Base-by-base conservation (phyloP, 2,113 vertebrate species). In the Notothenia coriiceps region DNA sequence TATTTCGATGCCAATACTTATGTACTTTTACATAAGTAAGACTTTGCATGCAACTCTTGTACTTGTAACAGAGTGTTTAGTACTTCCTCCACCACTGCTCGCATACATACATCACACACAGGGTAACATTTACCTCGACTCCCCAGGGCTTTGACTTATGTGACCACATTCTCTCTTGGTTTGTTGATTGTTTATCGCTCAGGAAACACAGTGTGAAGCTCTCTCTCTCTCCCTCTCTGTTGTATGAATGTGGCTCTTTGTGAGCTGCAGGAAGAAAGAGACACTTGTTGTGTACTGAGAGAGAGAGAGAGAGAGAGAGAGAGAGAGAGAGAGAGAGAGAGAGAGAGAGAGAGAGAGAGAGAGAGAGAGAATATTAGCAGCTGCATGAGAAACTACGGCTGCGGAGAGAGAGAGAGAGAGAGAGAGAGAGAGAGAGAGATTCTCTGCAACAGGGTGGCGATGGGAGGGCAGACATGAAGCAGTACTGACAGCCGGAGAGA, bases 181-280 rank as follows among this genome's bases (percentile, higher is more conserved):
- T 88, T 93, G 89, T 92, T 92, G 86, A 89, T 84, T 54, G 63
- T 92, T 90, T 86, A 89, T 92, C 79, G 68, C 91, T 92, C 55
- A 79, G 88, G 89, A 90, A 89, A 93, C 88, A 88, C 83, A 80
- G 86, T 83, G 84, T 82, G 80, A 80, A 68, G 70, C 77, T 65
- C 69, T 69, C 69, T 82, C 77, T 74, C 63, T 50, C 61, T 80
- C 67, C 33, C 44, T 51, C 52, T 70, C 17, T 68, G 18, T 68
- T 86, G 67, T 43, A 85, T 94, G 94, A 94, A 93, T 94, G 93
- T 59, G 64, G 59, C 77, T 88, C 93, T 94, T 94, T 95, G 94
- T 94, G 75, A 86, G 88, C 79, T 25, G 8, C 68, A 71, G 79
- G 83, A 91, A 91, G 91, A 94, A 95, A 94, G 90, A 90, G 83